Percentiles rank a stretch among this genome's conserved stretches.
Evolutionary conservation across 2,113 vertebrate species (phyloP).

Genomic region (Charadrius vociferus): DNA sequence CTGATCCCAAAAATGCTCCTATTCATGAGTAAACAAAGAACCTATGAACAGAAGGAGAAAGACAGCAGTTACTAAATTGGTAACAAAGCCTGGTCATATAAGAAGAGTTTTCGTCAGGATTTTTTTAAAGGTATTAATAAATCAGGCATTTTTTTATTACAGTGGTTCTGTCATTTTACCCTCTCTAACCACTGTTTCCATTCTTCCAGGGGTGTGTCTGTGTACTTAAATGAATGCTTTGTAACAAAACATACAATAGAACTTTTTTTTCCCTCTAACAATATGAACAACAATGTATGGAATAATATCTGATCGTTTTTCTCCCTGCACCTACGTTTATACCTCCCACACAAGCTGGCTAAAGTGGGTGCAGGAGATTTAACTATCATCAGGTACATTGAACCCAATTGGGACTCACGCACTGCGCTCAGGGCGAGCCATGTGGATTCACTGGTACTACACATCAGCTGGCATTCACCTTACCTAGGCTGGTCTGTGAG

Average conservation of each 20-base stretch:
- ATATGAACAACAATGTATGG: neutral
- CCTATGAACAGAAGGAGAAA: neutral
- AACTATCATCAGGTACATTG: neutral
- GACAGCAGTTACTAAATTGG: neutral
- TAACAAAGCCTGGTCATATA: neutral
- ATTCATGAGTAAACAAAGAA: neutral
- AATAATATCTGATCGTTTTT: neutral
- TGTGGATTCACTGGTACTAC: fast-evolving
- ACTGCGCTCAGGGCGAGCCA: neutral
- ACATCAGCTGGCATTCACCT: neutral
- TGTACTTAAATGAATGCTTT: neutral
- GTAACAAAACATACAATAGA: neutral
- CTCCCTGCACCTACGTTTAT: neutral
- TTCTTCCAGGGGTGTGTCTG: neutral
- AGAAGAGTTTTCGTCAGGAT: neutral
- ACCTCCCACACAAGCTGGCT: neutral
- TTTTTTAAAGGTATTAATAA: neutral
- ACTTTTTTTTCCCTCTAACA: neutral
- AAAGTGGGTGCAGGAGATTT: neutral
- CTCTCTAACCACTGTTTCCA: neutral
- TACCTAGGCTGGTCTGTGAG: neutral
- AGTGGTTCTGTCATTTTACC: neutral
- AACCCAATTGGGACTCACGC: neutral
- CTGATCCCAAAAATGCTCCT: neutral
- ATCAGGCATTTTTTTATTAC: neutral